These are phyloP conservation scores for Chrosomus eos DNA, from an alignment of 2,797 vertebrate genomes.

Conservation along the genomic window DNA sequence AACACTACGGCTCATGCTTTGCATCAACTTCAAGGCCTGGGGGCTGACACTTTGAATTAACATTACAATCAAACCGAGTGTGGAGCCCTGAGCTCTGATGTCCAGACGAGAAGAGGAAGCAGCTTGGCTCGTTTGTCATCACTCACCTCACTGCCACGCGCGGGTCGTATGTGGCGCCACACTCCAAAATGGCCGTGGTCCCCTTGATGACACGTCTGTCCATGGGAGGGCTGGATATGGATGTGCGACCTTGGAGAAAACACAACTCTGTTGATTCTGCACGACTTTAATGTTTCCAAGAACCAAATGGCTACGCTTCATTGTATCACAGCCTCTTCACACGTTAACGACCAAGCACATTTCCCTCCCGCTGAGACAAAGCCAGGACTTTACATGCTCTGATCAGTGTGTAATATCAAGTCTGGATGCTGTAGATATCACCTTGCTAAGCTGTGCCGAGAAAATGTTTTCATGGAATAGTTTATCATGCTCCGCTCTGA, in stretches of 20 bases:
- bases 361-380: constrained; percentile 11
- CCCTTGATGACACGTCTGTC: constrained; percentile 94
- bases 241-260: constrained; percentile 83
- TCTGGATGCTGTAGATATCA: constrained; percentile 22
- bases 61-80: constrained; percentile 44
- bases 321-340: background rate
- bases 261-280: constrained; percentile 28
- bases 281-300: constrained; percentile 9
- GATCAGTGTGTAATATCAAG: constrained; percentile 28
- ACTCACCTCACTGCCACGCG: constrained; percentile 73
- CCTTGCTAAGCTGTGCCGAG: background rate
- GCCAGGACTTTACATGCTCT: constrained; percentile 35
- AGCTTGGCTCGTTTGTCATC: constrained; percentile 6
- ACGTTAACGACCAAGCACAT: background rate
- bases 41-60: constrained; percentile 57
- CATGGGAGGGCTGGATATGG: constrained; percentile 84
- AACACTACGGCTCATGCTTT: constrained; percentile 53
- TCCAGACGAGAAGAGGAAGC: background rate
- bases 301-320: background rate
- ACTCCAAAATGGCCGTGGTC: constrained; percentile 86
- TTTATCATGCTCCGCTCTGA: background rate
- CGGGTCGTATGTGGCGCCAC: constrained; percentile 87
- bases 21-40: constrained; percentile 58
- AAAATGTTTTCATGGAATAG: constrained; percentile 7
- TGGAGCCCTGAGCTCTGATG: background rate